Evolutionary conservation across 2,888 invertebrate genomes (phyloP), one percentile per base, ranked within the genome.

Genomic region (Callinectes sapidus): DNA sequence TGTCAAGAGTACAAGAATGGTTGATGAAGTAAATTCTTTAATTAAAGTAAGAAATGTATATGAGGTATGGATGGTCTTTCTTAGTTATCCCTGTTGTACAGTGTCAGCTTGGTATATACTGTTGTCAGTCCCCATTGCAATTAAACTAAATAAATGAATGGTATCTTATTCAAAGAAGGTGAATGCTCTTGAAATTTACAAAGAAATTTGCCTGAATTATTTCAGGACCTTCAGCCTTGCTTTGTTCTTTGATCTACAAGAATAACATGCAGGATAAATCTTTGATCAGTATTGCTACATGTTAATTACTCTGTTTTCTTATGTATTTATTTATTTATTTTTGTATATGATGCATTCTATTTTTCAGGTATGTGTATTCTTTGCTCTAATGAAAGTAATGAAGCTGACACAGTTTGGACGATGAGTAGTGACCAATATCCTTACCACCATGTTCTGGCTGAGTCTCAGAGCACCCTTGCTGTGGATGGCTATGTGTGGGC

Each of bases 401-500:
- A 98, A 92, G 97, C 97, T 95, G 98, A 98, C 95, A 96, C 97
- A 16, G 96, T 98, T 32, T 98, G 98, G 98, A 97, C 97, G 92
- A 96, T 98, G 91, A 97, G 97, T 95, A 97, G 97, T 28, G 97
- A 98, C 95, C 96, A 97, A 55, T 97, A 96, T 91, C 97, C 97
- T 90, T 97, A 97, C 95, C 97, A 95, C 95, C 96, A 95, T 95
- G 96, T 95, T 95, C 96, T 97, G 81, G 97, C 97, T 94, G 98
- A 98, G 95, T 97, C 97, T 0, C 97, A 98, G 96, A 97, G 97
- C 0, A 96, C 97, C 93, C 96, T 98, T 85, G 97, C 97, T 48
- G 96, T 99, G 0, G 98, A 98, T 95, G 98, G 98, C n/a, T 97
- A 97, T 13, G 98, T 98, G 0, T 98, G 98, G 97, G 98, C 98